These are phyloP conservation scores for Cordilura impudica DNA, from an alignment of 2,888 invertebrate genomes.

Conservation along the genomic window DNA sequence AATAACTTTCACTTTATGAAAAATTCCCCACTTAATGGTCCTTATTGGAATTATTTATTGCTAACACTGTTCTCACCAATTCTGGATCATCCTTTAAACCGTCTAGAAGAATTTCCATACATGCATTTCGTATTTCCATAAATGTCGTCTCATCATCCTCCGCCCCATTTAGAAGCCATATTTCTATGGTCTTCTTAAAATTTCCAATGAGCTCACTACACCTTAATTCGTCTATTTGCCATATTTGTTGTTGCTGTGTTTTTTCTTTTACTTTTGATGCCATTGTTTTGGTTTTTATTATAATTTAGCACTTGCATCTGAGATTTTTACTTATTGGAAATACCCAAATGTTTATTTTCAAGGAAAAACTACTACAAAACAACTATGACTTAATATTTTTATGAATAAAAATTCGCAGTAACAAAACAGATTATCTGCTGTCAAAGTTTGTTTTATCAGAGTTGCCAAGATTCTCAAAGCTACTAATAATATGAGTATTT, in stretches of 20 bases:
- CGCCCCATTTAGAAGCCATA: conserved; percentile 60
- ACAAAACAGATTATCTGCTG: too few species aligned
- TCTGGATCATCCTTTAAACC: conserved; percentile 63
- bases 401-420: background rate
- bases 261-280: conserved; percentile 55
- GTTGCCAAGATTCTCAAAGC: too few species aligned
- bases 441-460: too few species aligned
- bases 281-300: conserved; percentile 40
- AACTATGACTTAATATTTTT: conserved; percentile 7
- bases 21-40: background rate
- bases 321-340: conserved; percentile 4
- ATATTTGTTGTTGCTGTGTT: conserved; percentile 17
- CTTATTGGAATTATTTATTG: background rate
- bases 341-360: background rate
- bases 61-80: background rate
- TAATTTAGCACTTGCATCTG: conserved; percentile 46
- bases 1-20: conserved; percentile 42
- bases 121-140: conserved; percentile 63
- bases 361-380: conserved; percentile 5
- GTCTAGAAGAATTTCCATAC: conserved; percentile 69
- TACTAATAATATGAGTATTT: too few species aligned
- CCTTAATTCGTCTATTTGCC: conserved; percentile 47
- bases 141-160: conserved; percentile 26
- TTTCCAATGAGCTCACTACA: conserved; percentile 54
- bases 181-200: conserved; percentile 56